Base-by-base conservation (phyloP, 2,888 invertebrate species). In the Tetragonisca angustula region DNA sequence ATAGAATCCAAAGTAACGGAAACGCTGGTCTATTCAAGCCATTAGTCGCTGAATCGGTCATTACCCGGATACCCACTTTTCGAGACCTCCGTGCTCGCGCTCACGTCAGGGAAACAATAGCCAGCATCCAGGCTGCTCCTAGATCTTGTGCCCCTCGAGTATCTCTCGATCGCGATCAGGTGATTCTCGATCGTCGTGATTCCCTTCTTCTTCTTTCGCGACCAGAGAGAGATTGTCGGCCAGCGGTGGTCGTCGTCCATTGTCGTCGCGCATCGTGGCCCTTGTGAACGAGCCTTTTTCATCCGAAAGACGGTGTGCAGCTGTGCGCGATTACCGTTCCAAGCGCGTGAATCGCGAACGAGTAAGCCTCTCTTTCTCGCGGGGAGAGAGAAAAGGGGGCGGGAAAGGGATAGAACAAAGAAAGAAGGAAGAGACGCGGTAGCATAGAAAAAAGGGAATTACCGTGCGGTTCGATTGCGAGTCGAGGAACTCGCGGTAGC, bases 401-500 rank as follows among this genome's bases (percentile, higher is more conserved):
- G 56, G 59, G 49, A 32, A 0, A 21, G n/a, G n/a, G 74, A 27
- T 76, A 32, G 5, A 21, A 43, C 43, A 43, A 62, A 17, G 17
- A 62, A 54, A 13, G 27, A 43, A 52, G 43, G 2, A 43, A 43
- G 36, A 43, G 13, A 56, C 43, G 59, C n/a, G 43, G 17, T 17
- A 36, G 64, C 32, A 0, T 21, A 15, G 68, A 54, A 54, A 62
- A 54, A 62, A 72, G 56, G 24, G 72, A 72, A 76, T 64, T 49
- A 49, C 17, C 36, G 32, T 32, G 32, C 32, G 70, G 70, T 87
- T 88, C 86, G 80, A 89, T 90, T 86, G 81, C 73, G 87, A 90
- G 90, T 91, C 91, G 89, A 91, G 86, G 91, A 91, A 90, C 90
- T 86, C 89, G 70, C 6, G 24, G 32, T 21, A 24, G 43, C 9